A percentile compares a stretch with the other conserved stretches of the same genome.
Evolutionary conservation across 2,888 invertebrate genomes (phyloP).

Genomic region (Clostera curtula): DNA sequence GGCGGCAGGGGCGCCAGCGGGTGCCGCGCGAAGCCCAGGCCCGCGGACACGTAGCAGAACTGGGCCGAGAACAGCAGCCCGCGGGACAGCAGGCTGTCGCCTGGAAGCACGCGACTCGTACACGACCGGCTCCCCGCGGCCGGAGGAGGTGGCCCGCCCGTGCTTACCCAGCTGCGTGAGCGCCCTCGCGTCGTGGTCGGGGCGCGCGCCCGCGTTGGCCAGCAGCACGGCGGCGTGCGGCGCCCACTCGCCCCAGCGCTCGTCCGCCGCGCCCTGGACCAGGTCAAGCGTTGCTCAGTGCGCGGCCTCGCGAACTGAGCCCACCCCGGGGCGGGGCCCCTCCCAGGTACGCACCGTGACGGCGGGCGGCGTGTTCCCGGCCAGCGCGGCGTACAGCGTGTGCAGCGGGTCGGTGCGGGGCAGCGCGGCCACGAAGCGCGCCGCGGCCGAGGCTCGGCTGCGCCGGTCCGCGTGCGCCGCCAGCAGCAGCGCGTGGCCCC

Average conservation of each 20-base stretch:
- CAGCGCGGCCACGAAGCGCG: constrained; percentile 90
- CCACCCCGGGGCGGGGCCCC: neutral
- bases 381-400: constrained; percentile 94
- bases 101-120: no score
- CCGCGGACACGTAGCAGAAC: constrained; percentile 95
- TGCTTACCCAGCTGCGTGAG: constrained; percentile 79
- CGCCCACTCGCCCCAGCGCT: constrained; percentile 94
- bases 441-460: constrained; percentile 88
- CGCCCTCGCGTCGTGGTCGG: constrained; percentile 85
- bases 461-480: constrained; percentile 88
- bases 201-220: constrained; percentile 85
- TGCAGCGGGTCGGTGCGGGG: constrained; percentile 91
- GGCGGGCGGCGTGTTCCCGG: constrained; percentile 80
- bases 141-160: neutral
- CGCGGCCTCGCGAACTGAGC: neutral
- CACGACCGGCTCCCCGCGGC: no score
- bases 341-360: constrained; percentile 37
- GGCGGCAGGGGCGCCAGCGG: constrained; percentile 43
- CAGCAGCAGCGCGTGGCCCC: constrained; percentile 96
- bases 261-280: constrained; percentile 79
- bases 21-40: constrained; percentile 74
- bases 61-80: constrained; percentile 94
- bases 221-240: constrained; percentile 97
- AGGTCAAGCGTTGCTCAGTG: neutral
- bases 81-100: constrained; percentile 81